Conservation (phyloP, 2,888 invertebrate genomes). For the Scaptomyza caliginosa region DNA sequence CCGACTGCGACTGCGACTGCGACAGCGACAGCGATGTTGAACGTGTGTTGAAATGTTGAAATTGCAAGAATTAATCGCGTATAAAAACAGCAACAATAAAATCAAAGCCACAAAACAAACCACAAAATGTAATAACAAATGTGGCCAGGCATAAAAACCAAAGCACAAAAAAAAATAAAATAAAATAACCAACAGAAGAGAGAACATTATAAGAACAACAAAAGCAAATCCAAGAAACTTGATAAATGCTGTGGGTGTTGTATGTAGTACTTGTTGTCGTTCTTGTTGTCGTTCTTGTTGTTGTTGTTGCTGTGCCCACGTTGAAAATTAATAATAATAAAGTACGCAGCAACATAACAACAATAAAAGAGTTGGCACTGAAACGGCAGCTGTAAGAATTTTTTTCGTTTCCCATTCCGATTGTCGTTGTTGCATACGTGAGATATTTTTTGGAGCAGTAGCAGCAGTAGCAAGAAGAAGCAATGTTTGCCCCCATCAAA, state of each 20-base stretch:
- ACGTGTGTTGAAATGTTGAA: constrained; percentile 71
- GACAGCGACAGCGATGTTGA: too few species aligned
- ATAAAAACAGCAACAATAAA: constrained; percentile 29
- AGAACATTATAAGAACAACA: constrained; percentile 10
- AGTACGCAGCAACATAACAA: constrained; percentile 54
- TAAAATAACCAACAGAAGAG: constrained; percentile 41
- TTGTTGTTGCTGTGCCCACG: constrained; percentile 59
- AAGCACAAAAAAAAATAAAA: constrained; percentile 48
- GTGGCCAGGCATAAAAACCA: constrained; percentile 60
- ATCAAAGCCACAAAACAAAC: constrained; percentile 38
- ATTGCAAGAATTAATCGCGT: constrained; percentile 68
- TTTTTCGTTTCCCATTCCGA: constrained; percentile 26
- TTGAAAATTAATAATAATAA: constrained; percentile 73
- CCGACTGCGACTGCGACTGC: constrained; percentile 33
- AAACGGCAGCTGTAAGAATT: constrained; percentile 60
- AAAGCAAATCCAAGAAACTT: constrained; percentile 58
- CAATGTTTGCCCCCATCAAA: constrained; percentile 69
- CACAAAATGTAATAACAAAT: constrained; percentile 69
- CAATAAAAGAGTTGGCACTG: constrained; percentile 52
- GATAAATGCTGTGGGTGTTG: constrained; percentile 71
- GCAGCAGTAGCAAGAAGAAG: background rate
- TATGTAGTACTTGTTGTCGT: constrained; percentile 41
- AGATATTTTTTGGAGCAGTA: constrained; percentile 22
- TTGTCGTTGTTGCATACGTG: constrained; percentile 20
- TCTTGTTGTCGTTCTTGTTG: constrained; percentile 39